A percentile compares a stretch with the other conserved stretches of the same genome.
These are phyloP conservation scores for Leucosticte australis DNA, from an alignment of 2,113 vertebrate species.

Conservation along the genomic window DNA sequence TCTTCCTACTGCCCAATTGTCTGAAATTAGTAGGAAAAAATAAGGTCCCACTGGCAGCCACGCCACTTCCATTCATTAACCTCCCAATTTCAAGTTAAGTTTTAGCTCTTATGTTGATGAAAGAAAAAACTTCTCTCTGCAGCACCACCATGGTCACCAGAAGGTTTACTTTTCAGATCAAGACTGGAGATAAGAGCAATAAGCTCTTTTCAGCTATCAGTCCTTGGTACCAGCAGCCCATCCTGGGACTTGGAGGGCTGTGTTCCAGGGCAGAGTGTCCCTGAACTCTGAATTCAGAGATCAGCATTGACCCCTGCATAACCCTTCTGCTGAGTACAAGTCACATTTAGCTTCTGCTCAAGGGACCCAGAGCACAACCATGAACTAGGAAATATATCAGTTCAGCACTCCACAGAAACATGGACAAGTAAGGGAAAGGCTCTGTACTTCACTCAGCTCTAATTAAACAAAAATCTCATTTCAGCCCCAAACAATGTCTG, in stretches of 20 bases:
- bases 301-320: neutral
- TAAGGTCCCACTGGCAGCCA: neutral
- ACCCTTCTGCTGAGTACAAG: neutral
- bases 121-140: neutral
- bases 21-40: neutral
- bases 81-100: neutral
- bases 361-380: neutral
- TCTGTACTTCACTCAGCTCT: neutral
- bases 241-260: neutral
- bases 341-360: neutral
- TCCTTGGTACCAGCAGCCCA: neutral
- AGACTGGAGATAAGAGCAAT: neutral
- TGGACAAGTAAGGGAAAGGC: neutral
- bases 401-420: neutral
- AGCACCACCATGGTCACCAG: neutral
- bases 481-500: neutral
- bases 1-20: neutral
- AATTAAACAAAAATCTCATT: neutral
- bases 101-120: neutral
- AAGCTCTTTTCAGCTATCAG: neutral
- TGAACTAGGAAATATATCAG: neutral
- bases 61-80: neutral
- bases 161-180: neutral
- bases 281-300: neutral
- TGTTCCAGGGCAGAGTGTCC: rapidly evolving